Evolutionary conservation across 2,113 vertebrate genomes (phyloP), one percentile per base, ranked within the genome.

Genomic region (Marmota monax): DNA sequence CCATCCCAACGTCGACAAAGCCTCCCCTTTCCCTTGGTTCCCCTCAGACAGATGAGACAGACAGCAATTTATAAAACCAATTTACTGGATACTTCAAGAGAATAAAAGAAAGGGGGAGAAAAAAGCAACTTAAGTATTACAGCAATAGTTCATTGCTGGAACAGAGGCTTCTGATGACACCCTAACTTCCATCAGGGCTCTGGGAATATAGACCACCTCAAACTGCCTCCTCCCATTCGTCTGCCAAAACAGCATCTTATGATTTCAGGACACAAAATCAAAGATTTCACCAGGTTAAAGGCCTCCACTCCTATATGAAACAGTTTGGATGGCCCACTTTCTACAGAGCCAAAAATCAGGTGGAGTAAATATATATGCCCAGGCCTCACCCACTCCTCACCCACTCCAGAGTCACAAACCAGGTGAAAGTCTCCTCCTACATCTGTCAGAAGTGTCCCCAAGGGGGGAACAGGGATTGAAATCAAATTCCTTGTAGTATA

Each of bases 21-120:
- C 2, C 34, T 12, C 16, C 37, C 10, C 23, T 34, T 61, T 53
- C 11, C 34, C 89, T 53, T 63, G 18, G 25, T 78, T 82, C 51
- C 42, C 51, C 61, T 94, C 51, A 92, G 25, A 77, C 17, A 94
- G 23, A 90, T 29, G n/a, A 90, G 25, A 92, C 45, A 85, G 58
- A 61, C 5, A 61, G 45, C 74, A 63, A 82, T 37, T 96, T n/a
- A 67, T 14, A 77, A 78, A 87, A 80, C 83, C 25, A 83, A 92
- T 65, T 73, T 82, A 91, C 86, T 84, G 74, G 65, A n/a, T 48
- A 88, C 34, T 90, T 39, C 51, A 34, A 74, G 74, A 89, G 51
- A 77, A 88, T 32, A 39, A 95, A 95, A 73, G n/a, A 2, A 11
- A 53, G 32, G 51, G 32, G 37, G 2, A 39, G 32, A 61, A 34